Evolutionary conservation across 2,797 vertebrate species (phyloP).

Genomic region (Coracias cyanogaster): DNA sequence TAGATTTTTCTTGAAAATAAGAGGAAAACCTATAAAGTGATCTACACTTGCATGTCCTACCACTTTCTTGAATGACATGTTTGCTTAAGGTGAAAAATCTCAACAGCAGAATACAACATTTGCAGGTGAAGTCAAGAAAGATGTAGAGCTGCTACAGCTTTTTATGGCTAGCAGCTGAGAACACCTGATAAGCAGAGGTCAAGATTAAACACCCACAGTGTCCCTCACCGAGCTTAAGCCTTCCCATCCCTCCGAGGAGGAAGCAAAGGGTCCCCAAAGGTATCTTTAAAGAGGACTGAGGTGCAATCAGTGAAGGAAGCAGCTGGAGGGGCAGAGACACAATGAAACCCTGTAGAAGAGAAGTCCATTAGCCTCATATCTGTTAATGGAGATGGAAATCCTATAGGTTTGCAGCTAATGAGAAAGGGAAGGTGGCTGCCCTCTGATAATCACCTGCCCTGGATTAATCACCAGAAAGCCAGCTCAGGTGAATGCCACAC

Average conservation of each 20-base stretch:
- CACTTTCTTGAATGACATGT: background rate
- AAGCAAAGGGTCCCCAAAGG: background rate
- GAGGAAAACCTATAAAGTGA: background rate
- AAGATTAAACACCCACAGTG: background rate
- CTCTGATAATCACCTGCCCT: background rate
- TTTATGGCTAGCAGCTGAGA: background rate
- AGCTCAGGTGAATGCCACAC: background rate
- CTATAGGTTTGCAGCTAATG: background rate
- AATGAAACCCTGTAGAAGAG: background rate
- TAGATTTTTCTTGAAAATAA: background rate
- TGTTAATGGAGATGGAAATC: rapidly evolving
- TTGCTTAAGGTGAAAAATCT: background rate
- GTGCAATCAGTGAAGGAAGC: background rate
- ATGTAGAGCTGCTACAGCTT: rapidly evolving
- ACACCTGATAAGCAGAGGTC: background rate
- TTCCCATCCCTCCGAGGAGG: background rate
- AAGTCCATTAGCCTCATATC: rapidly evolving
- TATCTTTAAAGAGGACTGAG: background rate
- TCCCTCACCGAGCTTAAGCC: rapidly evolving
- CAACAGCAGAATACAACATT: background rate
- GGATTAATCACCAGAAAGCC: background rate
- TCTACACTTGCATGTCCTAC: background rate
- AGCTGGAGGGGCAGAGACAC: background rate
- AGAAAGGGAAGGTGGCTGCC: background rate
- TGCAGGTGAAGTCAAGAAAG: background rate